A percentile compares a stretch with the other conserved stretches of the same genome.
phyloP scores from a whole-genome alignment of 2,113 vertebrate genomes.

The Meriones unguiculatus region DNA sequence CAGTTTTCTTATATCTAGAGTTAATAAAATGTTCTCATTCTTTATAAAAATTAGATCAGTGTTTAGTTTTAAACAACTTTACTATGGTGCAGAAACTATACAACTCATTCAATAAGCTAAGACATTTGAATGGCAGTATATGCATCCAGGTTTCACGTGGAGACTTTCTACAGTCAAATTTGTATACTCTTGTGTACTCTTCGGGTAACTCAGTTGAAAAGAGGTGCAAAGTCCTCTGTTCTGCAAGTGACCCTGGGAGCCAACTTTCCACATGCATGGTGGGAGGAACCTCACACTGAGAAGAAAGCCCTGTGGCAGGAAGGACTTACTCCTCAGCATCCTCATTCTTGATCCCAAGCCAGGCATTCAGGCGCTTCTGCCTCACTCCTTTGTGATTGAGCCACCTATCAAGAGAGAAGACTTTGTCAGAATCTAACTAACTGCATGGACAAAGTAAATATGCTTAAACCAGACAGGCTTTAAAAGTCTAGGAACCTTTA shows the following conservation, averaged over 20 bases:
- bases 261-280: background rate
- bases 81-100: conserved; percentile 34
- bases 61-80: conserved; percentile 25
- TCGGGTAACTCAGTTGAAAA: conserved; percentile 49
- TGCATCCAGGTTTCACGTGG: background rate
- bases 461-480: background rate
- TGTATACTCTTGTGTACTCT: background rate
- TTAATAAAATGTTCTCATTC: conserved; percentile 62
- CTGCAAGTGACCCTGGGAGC: conserved; percentile 15
- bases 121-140: background rate
- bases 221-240: background rate
- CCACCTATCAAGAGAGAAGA: conserved; percentile 89
- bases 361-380: conserved; percentile 96
- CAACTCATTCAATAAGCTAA: conserved; percentile 27
- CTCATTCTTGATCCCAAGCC: conserved; percentile 96
- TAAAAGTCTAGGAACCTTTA: background rate
- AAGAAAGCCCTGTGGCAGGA: conserved; percentile 23
- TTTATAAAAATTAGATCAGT: conserved; percentile 46
- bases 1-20: conserved; percentile 55
- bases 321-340: conserved; percentile 94
- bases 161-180: conserved; percentile 1
- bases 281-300: background rate
- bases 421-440: conserved; percentile 16
- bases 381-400: conserved; percentile 98
- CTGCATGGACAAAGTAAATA: background rate